Percentiles rank a stretch among this genome's conserved stretches.
Evolutionary conservation across 2,113 vertebrate genomes (phyloP).

Genomic region (Circaetus gallicus): DNA sequence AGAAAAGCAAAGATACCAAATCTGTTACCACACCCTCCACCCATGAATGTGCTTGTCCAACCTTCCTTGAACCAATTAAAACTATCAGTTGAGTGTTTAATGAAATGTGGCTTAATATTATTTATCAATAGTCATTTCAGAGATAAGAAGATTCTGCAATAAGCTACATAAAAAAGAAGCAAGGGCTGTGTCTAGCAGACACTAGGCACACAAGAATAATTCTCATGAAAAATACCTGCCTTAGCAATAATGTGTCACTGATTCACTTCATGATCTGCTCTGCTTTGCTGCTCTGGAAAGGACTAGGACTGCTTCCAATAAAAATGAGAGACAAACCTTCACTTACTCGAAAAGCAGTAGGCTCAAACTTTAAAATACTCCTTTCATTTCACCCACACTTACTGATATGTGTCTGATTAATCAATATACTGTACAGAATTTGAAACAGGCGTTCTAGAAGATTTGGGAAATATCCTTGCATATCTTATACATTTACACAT

Average conservation of each 20-base stretch:
- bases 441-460: not conserved
- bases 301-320: not conserved
- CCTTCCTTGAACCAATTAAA: not conserved
- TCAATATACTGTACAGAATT: not conserved
- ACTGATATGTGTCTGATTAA: not conserved
- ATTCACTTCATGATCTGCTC: not conserved
- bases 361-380: not conserved
- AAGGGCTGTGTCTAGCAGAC: not conserved
- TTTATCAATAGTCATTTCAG: not conserved
- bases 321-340: not conserved
- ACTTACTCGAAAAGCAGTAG: not conserved
- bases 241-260: not conserved
- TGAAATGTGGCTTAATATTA: not conserved
- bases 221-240: not conserved
- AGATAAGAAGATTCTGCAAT: not conserved
- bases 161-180: not conserved
- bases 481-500: not conserved
- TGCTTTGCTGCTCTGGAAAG: not conserved
- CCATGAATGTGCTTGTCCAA: not conserved
- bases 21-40: not conserved
- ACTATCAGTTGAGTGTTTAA: not conserved
- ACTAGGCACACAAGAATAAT: not conserved
- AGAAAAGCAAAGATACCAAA: not conserved
- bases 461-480: not conserved
- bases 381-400: not conserved